Evolutionary conservation across 1,140 invertebrate species (phyloP).

Genomic region (Leucophenga varia): DNA sequence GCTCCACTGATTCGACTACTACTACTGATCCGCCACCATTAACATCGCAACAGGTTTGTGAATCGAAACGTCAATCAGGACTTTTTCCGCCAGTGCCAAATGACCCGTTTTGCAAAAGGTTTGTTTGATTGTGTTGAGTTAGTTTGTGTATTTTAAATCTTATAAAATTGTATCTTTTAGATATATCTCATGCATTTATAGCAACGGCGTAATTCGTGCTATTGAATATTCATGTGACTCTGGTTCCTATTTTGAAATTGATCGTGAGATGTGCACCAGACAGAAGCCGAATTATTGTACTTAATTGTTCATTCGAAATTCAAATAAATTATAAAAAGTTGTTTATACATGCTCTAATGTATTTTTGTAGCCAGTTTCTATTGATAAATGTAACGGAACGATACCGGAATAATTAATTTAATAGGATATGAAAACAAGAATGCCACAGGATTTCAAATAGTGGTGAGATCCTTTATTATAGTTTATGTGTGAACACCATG

Average conservation of each 20-base stretch:
- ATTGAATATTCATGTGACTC: slow-evolving; percentile 27
- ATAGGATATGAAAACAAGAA: no score
- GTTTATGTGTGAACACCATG: no score
- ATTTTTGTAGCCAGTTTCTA: no score
- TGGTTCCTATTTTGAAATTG: slow-evolving; percentile 26
- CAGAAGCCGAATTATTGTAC: slow-evolving; percentile 32
- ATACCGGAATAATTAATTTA: no score
- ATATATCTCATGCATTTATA: slow-evolving; percentile 38
- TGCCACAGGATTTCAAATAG: no score
- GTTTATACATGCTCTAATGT: no score
- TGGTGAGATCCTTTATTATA: no score
- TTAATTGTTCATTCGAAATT: no score
- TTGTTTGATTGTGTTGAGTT: slow-evolving; percentile 16
- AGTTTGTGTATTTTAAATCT: background rate
- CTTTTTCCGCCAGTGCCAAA: slow-evolving; percentile 30
- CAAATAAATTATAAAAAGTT: background rate
- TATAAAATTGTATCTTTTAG: slow-evolving; percentile 28
- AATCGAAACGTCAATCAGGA: slow-evolving; percentile 11
- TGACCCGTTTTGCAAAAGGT: slow-evolving; percentile 42
- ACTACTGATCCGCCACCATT: background rate
- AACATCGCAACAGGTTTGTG: slow-evolving; percentile 19
- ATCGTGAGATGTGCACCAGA: slow-evolving; percentile 23
- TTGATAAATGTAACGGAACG: no score
- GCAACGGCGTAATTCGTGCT: slow-evolving; percentile 15
- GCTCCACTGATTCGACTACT: background rate